Evolutionary conservation across 2,113 vertebrate species (phyloP).

Genomic region (Heterochromis multidens): DNA sequence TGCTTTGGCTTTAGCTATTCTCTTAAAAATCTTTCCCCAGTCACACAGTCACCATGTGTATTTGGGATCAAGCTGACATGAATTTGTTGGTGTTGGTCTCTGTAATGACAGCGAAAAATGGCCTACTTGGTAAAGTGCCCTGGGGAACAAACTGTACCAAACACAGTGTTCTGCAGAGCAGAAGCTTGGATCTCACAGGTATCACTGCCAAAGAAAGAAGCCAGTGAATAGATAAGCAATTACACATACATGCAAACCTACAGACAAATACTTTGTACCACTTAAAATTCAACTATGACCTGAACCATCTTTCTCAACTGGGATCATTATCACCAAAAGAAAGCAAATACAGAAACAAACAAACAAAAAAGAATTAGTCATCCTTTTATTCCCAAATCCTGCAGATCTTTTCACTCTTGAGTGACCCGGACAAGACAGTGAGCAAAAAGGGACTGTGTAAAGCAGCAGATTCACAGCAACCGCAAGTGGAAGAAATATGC

Average conservation of each 20-base stretch:
- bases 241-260: not conserved
- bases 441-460: constrained; percentile 11
- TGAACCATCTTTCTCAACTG: not conserved
- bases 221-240: not conserved
- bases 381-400: constrained; percentile 26
- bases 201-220: constrained; percentile 24
- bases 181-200: constrained; percentile 42
- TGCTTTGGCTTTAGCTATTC: not conserved
- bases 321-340: constrained; percentile 12
- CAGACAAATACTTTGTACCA: not conserved
- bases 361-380: not conserved
- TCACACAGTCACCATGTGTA: not conserved
- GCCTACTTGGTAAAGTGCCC: constrained; percentile 19
- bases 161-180: constrained; percentile 30
- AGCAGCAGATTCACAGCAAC: constrained; percentile 29
- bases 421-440: constrained; percentile 32
- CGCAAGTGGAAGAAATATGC: constrained; percentile 1
- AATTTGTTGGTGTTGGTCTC: constrained; percentile 17
- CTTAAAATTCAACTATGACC: not conserved
- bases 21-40: not conserved
- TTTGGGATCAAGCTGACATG: not conserved
- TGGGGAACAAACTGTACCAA: constrained; percentile 31
- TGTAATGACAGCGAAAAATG: constrained; percentile 12
- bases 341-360: constrained; percentile 8
- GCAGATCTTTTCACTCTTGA: constrained; percentile 15